Evolutionary conservation across 2,797 vertebrate species (phyloP), one percentile per base, ranked within the genome.

Genomic region (Vipera latastei): DNA sequence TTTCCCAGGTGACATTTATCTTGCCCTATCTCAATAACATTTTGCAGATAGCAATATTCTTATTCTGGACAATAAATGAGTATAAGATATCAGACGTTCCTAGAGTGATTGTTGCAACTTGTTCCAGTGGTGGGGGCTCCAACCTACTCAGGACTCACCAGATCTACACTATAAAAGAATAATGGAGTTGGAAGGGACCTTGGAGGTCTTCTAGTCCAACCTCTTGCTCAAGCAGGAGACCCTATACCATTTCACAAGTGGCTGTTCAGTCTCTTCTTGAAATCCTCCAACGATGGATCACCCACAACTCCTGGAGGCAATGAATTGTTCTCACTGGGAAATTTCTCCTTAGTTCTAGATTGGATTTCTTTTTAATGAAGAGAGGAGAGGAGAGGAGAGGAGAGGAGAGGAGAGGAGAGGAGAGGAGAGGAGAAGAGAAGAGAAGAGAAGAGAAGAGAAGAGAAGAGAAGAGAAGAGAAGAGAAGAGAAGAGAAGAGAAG

Each of bases 21-120:
- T 20, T 57, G 12, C 8, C 51, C 32, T 55, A 4, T 8, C n/a
- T 44, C 88, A 44, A 44, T 32, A 38, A 63, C 38, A 44, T 48
- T 26, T 89, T 53, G 48, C 89, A 9, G 2, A 85, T 86, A 60
- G 4, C 32, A 73, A 48, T 73, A 0, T 38, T 87, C 90, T 90
- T 48, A 1, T 94, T 96, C 94, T 86, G 0, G 89, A 91, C 95
- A 91, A 91, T 78, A 73, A 90, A 73, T 2, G 4, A 93, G 73
- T 28, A 92, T 51, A 0, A 0, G 38, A 51, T 28, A n/a, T 8
- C 73, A 93, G 89, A 90, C 0, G 32, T 78, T 32, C 91, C 56
- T 25, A 28, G 9, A 1, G 13, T 48, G 56, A 18, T 44, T 56
- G 22, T 38, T 90, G n/a, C 69, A 14, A 69, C 28, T 25, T 13